Evolutionary conservation across 2,113 vertebrate species (phyloP), one percentile per base, ranked within the genome.

Genomic region (Rhegmatorhina hoffmannsi): DNA sequence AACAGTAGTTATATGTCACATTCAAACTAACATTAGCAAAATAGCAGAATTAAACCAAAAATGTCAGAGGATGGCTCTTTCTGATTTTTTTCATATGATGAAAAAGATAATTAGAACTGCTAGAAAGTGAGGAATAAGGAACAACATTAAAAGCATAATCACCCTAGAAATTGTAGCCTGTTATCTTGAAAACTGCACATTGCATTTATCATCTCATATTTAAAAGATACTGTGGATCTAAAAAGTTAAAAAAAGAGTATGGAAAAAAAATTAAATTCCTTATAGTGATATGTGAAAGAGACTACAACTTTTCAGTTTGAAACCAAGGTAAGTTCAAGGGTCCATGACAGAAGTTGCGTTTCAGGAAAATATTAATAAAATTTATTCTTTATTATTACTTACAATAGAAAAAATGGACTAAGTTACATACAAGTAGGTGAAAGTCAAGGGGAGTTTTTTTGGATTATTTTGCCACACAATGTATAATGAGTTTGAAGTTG

Each of bases 221-320:
- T 70, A 43, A 84, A 75, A 62, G 8, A 24, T 31, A 55, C 7
- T n/a, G 13, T 52, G 14, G 18, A 60, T 31, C 8, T 18, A 8
- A 44, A 53, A 62, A 9, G 6, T 29, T 1, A 7, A 68, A 87
- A 53, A 4, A 83, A 52, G 5, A 44, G 6, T 11, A 70, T 10
- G 13, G 21, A 36, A n/a, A 77, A 59, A n/a, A 53, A 47, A 19
- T 38, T 50, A 11, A 2, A 68, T 34, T 59, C 5, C 6, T 40
- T 44, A 59, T 1, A 0, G 3, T n/a, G 11, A 46, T 29, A 40
- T 0, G 0, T 17, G 63, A 63, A 73, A 68, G 7, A 83, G 6
- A 60, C 2, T 1, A n/a, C 15, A 10, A 36, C 1, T 12, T 81
- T 46, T 46, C 17, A 47, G 17, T 64, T 84, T 68, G n/a, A 68